Evolutionary conservation across 2,888 invertebrate species (phyloP).

Genomic region (Mythimna albipuncta): DNA sequence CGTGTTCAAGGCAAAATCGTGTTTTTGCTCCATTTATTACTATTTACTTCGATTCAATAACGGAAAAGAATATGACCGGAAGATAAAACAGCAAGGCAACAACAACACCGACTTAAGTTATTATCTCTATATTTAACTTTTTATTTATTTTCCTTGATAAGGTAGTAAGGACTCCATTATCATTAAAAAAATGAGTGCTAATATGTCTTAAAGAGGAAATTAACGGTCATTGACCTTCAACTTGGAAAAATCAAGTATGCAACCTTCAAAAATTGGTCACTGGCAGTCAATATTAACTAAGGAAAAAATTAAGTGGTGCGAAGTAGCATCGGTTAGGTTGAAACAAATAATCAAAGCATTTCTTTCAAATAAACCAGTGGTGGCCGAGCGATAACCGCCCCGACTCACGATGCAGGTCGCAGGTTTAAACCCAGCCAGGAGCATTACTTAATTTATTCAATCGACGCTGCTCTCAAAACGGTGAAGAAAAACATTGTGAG

Average conservation of each 20-base stretch:
- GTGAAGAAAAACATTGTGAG: too few relatives aligned
- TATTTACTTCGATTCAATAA: conserved; percentile 8
- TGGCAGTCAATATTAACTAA: background rate
- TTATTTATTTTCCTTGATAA: conserved; percentile 21
- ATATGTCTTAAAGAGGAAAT: conserved; percentile 25
- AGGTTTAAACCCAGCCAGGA: too few relatives aligned
- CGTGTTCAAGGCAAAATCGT: background rate
- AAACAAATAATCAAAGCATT: too few relatives aligned
- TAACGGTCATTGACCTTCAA: conserved; percentile 5
- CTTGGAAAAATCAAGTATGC: background rate
- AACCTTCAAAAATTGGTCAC: conserved; percentile 7
- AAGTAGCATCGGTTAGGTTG: too few relatives aligned
- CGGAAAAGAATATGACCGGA: conserved; percentile 19
- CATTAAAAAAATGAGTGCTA: background rate
- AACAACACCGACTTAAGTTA: background rate
- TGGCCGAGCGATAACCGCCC: too few relatives aligned
- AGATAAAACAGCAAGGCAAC: conserved; percentile 23
- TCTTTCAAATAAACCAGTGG: too few relatives aligned
- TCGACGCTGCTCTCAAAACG: too few relatives aligned
- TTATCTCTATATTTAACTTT: conserved; percentile 7
- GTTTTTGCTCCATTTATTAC: conserved; percentile 18
- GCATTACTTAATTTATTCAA: too few relatives aligned
- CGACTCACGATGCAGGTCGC: too few relatives aligned
- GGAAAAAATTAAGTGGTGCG: too few relatives aligned
- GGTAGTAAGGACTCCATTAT: conserved; percentile 11